Evolutionary conservation across 2,113 vertebrate genomes (phyloP).

Genomic region (Centropristis striata): DNA sequence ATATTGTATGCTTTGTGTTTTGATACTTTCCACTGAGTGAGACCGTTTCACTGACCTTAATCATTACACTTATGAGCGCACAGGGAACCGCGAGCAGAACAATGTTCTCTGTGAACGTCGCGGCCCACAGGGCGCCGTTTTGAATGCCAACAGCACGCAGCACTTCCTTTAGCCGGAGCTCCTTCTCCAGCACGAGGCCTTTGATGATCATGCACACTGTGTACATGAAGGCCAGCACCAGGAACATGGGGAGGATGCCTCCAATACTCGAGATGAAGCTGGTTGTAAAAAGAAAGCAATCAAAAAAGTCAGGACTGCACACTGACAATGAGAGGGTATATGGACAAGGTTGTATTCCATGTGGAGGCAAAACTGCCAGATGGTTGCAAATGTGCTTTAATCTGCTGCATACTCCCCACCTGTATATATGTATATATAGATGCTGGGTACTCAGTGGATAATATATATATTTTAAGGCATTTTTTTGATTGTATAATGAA

Average conservation of each 20-base stretch:
- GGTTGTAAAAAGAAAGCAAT: conserved; percentile 49
- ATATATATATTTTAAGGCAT: background rate
- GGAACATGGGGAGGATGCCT: conserved; percentile 83
- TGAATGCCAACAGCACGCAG: conserved; percentile 66
- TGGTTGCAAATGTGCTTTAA: background rate
- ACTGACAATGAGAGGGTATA: background rate
- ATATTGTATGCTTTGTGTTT: conserved; percentile 64
- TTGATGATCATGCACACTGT: conserved; percentile 81
- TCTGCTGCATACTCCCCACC: background rate
- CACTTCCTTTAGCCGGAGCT: conserved; percentile 80
- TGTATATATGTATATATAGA: background rate
- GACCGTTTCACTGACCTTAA: conserved; percentile 83
- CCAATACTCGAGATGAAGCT: conserved; percentile 82
- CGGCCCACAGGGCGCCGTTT: conserved; percentile 72
- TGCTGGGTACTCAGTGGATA: background rate
- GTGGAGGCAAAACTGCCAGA: background rate
- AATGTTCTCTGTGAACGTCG: conserved; percentile 75
- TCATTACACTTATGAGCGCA: conserved; percentile 77
- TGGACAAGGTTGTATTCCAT: background rate
- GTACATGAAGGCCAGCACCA: conserved; percentile 82
- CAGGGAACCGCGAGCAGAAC: conserved; percentile 76
- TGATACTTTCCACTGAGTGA: background rate
- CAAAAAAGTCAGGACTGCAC: conserved; percentile 40
- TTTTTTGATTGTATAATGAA: too few species aligned
- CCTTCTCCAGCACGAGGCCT: conserved; percentile 79